These are phyloP conservation scores for Athene noctua DNA, from an alignment of 2,113 vertebrate species.

Conservation along the genomic window DNA sequence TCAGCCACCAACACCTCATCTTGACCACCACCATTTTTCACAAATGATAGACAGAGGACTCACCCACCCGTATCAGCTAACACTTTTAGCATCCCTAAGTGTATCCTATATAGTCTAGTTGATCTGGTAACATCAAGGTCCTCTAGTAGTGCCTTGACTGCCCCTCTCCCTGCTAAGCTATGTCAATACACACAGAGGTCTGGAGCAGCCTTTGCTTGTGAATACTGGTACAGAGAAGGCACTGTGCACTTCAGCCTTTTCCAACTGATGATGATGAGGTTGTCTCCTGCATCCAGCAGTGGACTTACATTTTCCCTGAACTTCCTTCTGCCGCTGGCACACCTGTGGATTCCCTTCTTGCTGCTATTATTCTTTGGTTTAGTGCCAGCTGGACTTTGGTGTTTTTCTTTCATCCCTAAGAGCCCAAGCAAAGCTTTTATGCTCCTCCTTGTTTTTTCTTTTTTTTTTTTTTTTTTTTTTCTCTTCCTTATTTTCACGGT, in stretches of 20 bases:
- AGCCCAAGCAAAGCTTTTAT: not conserved
- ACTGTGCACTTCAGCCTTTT: not conserved
- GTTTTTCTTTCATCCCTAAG: not conserved
- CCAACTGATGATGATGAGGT: not conserved
- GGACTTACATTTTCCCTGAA: not conserved
- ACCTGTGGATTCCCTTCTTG: not conserved
- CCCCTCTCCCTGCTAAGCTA: not conserved
- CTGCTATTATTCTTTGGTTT: not conserved
- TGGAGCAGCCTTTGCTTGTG: not conserved
- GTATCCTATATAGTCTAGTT: fast-evolving
- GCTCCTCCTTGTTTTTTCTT: not conserved
- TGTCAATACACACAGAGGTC: not conserved
- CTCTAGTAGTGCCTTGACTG: not conserved
- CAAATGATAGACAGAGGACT: not conserved
- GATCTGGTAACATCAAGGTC: fast-evolving
- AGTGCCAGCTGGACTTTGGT: not conserved
- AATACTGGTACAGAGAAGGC: not conserved
- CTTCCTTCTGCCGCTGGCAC: not conserved
- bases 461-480: no score
- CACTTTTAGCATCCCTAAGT: not conserved
- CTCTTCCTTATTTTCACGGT: not conserved
- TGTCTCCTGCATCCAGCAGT: not conserved
- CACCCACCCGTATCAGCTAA: not conserved
- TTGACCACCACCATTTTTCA: not conserved
- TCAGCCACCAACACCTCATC: not conserved